Evolutionary conservation across 2,888 invertebrate genomes (phyloP), one percentile per base, ranked within the genome.

Genomic region (Campaea margaritaria): DNA sequence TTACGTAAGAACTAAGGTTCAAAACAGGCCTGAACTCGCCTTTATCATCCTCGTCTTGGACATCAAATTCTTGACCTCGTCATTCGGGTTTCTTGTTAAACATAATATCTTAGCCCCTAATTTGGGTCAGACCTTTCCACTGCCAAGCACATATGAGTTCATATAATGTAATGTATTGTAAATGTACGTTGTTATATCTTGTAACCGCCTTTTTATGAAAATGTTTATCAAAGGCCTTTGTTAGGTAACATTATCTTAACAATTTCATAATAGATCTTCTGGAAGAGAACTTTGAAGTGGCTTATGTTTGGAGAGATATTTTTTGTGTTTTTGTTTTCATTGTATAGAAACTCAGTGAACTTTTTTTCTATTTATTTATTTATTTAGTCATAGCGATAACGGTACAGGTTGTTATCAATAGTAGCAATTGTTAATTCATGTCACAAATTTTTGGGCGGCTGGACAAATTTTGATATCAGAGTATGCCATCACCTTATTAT

Each of bases 51-150:
- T n/a, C n/a, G 31, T 51, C 50, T 43, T 45, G 11, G 1, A 47
- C 43, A 43, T 55, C 50, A 51, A 49, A 55, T 59, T 65, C 66
- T 65, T 68, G 65, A 66, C 63, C 62, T 44, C 59, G 16, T 57
- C 59, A 39, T 28, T 13, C 44, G 51, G 45, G 51, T 61, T 65
- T 60, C 70, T 67, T 70, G 68, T 64, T 65, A 62, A 66, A 66
- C 64, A 69, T 65, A 70, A 72, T 69, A 70, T 65, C 64, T 64
- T 64, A 49, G 64, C 58, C 62, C 62, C 64, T 70, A 70, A 72
- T 70, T 68, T 69, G 69, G 69, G 69, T 68, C 59, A 41, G 64
- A 65, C 68, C 68, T 62, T 67, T 67, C 58, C 46, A 58, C 70
- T 60, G 62, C 49, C 64, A 62, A 42, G 53, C 58, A 61, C 51